Evolutionary conservation across 2,888 invertebrate genomes (phyloP), one percentile per base, ranked within the genome.

Genomic region (Graphium colonna): DNA sequence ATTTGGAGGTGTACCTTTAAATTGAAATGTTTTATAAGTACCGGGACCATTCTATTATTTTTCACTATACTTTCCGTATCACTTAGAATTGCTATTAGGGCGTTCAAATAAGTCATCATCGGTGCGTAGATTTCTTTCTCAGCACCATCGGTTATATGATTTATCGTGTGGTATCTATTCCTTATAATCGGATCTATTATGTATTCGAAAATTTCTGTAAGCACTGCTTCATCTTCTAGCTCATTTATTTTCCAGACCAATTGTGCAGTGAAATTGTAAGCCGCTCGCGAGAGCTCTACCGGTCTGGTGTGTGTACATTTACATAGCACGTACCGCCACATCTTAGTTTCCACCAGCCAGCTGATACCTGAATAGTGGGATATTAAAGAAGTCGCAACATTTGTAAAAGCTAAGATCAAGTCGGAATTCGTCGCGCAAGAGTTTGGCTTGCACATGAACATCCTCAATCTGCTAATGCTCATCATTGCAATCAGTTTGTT

Each of bases 201-300:
- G 57, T 84, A 79, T n/a, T 69, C 66, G 1, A 95, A 69, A 8
- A 95, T 90, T 49, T 41, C 13, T 56, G 57, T 61, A 57, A 91
- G 79, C 51, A 88, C 79, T 15, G 75, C 68, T 43, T 76, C 73
- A 62, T 92, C 90, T 39, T 66, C 71, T 1, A 90, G 76, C 44
- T 91, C 87, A 15, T 89, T 82, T 1, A 91, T 74, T 70, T 89
- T 91, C 78, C 91, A 91, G 0, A 94, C 66, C 49, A 94, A 87
- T 55, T 87, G 84, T 13, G 91, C 89, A 16, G 94, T 79, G 63
- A 95, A 92, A 53, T 91, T 89, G 51, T 93, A 92, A 3, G 93
- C 92, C 68, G 94, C 93, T 39, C 93, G 89, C 0, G 92, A 91
- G 8, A 95, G 92, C 67, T 95, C 95, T 39, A 95, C 83, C 0